Evolutionary conservation across 1,140 invertebrate genomes (phyloP).

Genomic region (Megalopta genalis): DNA sequence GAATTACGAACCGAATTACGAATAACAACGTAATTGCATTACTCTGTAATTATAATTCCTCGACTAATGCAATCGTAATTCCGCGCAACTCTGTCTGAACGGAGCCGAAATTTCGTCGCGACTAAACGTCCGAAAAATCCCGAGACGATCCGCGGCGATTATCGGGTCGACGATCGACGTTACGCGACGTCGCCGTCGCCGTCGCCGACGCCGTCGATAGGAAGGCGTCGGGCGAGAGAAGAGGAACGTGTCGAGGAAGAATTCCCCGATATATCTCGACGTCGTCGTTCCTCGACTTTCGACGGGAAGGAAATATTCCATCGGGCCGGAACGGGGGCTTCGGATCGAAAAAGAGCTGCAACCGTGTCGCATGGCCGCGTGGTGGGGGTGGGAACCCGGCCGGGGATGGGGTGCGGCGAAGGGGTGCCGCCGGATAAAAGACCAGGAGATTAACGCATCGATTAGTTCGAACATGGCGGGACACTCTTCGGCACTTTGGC

Average conservation of each 20-base stretch:
- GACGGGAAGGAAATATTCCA: conserved; percentile 56
- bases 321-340: conserved; percentile 44
- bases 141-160: background rate
- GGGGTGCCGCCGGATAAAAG: conserved; percentile 62
- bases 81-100: background rate
- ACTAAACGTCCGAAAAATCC: background rate
- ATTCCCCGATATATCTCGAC: conserved; percentile 50
- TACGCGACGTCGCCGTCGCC: background rate
- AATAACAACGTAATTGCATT: no score
- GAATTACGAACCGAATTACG: no score
- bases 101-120: background rate
- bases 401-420: background rate
- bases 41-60: no score
- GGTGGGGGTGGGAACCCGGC: conserved; percentile 40
- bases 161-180: background rate
- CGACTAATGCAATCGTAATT: no score
- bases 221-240: background rate
- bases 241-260: conserved; percentile 25
- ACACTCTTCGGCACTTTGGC: conserved; percentile 76
- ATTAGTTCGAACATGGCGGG: conserved; percentile 74
- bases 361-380: conserved; percentile 10
- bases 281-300: conserved; percentile 49
- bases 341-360: conserved; percentile 55
- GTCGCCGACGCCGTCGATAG: background rate
- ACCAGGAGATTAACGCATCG: conserved; percentile 75